Evolutionary conservation across 2,888 invertebrate species (phyloP).

Genomic region (Aporophyla nigra): DNA sequence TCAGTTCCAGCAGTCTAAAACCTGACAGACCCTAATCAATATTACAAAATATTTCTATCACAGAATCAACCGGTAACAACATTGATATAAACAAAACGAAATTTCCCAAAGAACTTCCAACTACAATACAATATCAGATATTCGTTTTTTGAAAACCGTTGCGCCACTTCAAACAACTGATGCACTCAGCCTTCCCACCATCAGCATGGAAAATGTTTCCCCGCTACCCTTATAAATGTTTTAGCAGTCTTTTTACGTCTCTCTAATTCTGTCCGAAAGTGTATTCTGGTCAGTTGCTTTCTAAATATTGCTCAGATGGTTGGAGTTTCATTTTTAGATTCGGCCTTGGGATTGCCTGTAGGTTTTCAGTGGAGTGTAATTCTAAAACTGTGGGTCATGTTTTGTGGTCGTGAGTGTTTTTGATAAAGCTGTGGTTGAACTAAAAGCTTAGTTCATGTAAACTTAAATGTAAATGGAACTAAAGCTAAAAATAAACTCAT

Average conservation of each 20-base stretch:
- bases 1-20: background rate
- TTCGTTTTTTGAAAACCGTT: slow-evolving; percentile 60
- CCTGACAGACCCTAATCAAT: background rate
- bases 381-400: slow-evolving; percentile 28
- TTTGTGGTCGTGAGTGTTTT: slow-evolving; percentile 17
- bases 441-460: background rate
- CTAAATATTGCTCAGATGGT: slow-evolving; percentile 35
- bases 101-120: slow-evolving; percentile 12
- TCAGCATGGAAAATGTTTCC: slow-evolving; percentile 42
- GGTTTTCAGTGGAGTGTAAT: slow-evolving; percentile 1
- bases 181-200: slow-evolving; percentile 47
- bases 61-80: background rate
- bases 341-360: slow-evolving; percentile 1
- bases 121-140: slow-evolving; percentile 42
- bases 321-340: slow-evolving; percentile 30
- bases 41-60: background rate
- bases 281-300: slow-evolving; percentile 46
- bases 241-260: slow-evolving; percentile 48
- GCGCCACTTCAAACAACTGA: slow-evolving; percentile 56
- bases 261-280: slow-evolving; percentile 39
- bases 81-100: background rate
- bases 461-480: slow-evolving; percentile 12
- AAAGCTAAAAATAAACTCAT: background rate
- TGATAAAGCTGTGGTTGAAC: background rate
- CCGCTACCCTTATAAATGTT: slow-evolving; percentile 50